Base-by-base conservation (phyloP, 1,140 invertebrate genomes). In the Nymphalis io region DNA sequence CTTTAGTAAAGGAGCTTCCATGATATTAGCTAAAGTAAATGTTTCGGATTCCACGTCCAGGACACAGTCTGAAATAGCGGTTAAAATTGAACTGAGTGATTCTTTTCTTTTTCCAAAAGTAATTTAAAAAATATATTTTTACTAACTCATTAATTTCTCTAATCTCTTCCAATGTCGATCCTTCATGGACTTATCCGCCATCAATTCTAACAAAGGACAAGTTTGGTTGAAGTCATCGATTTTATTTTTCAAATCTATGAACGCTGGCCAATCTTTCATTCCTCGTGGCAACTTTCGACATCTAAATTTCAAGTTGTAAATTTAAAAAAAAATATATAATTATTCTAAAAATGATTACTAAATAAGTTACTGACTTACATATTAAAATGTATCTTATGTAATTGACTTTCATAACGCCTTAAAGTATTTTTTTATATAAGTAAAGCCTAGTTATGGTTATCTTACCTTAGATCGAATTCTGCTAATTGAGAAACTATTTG, bases 161-260 rank as follows among this genome's bases (percentile, higher is more conserved):
- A 98, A 93, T 79, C 95, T 93, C 69, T 95, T 93, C 97, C 97
- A 98, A 90, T 98, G 97, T 42, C 97, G 92, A 12, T 95, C 94
- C 88, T 97, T 97, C 96, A 98, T 97, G 1, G 96, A 95, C 85
- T 96, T 96, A 81, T 97, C 96, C 0, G 96, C 95, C 97, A 98
- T 98, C 69, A 98, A 82, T 83, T 98, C 96, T 13, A 98, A 90
- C 16, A 98, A 83, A 0, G 97, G 97, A 80, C 96, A 97, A 62
- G 95, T 96, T 81, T 97, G 96, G 81, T 96, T 97, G 81, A 98
- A 98, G 76, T 98, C 96, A 72, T 98, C 96, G 73, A 98, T 97
- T 84, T 96, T 97, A 73, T 96, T 96, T 75, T 97, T 97, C 57
- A 98, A 87, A 75, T 97, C 96, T 27, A 96, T 94, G 87, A 93